Evolutionary conservation across 1,140 invertebrate genomes (phyloP), one percentile per base, ranked within the genome.

Genomic region (Dreissena rostriformis): DNA sequence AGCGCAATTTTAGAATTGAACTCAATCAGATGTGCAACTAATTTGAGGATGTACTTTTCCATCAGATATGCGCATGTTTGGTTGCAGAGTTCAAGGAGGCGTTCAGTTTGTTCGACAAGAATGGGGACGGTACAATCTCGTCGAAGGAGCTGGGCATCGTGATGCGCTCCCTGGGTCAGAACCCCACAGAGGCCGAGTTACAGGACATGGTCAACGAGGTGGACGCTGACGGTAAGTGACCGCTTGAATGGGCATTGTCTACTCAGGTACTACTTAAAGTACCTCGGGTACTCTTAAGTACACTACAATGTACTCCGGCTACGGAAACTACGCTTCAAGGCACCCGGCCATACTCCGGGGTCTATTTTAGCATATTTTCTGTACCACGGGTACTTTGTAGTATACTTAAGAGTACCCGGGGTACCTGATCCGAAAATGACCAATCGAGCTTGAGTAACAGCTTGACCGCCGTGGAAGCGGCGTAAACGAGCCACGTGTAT

Each of bases 111-210:
- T 61, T 61, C 57, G 57, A 61, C 57, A 61, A 61, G 57, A 61
- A 88, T 77, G 80, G 79, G 15, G 80, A 87, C 81, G 88, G 88
- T 6, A 83, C 57, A 51, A 88, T 90, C 24, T 76, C 82, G 24
- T 68, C 63, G 1, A 57, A 87, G 22, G 88, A 89, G 68, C 74
- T 90, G 26, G 75, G 83, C 22, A 79, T 61, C n/a, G 85, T 87
- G 19, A 88, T 91, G 85, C 71, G 74, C 49, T 61, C 57, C 4
- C 57, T 61, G 57, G 57, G 57, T 4, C 57, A 61, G 57, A 61
- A 61, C 57, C 57, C 57, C 12, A 61, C 57, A 19, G 57, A 61
- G 57, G 57, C 57, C 2, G 57, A 61, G 57, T 24, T 61, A 11
- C 57, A 61, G 57, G 57, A 61, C 57, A 61, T 61, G 57, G 22